These are phyloP conservation scores for Cyphomyrus plagiostoma DNA, from an alignment of 2,113 vertebrate species.

Conservation along the genomic window DNA sequence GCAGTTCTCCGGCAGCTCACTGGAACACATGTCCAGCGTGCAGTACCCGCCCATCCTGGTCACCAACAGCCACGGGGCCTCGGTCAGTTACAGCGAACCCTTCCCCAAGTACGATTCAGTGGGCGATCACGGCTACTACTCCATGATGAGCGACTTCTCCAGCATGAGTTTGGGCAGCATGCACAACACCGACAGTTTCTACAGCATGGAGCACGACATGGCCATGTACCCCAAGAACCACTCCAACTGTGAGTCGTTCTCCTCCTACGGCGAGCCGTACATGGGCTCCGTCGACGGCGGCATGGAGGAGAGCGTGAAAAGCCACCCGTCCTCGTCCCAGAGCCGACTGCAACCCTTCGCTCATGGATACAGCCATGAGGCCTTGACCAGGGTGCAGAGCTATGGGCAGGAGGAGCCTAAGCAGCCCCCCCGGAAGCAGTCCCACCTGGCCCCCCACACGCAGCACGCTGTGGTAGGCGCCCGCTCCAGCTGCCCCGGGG, in stretches of 20 bases:
- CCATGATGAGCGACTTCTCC: slow-evolving; percentile 93
- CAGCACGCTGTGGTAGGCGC: slow-evolving; percentile 78
- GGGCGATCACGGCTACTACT: slow-evolving; percentile 92
- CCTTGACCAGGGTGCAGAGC: slow-evolving; percentile 82
- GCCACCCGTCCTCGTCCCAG: slow-evolving; percentile 70
- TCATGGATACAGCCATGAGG: slow-evolving; percentile 89
- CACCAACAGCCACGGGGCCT: slow-evolving; percentile 91
- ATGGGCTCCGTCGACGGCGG: slow-evolving; percentile 80
- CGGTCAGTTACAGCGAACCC: slow-evolving; percentile 84
- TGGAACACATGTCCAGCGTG: slow-evolving; percentile 89
- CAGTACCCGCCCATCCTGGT: slow-evolving; percentile 96
- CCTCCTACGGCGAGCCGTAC: slow-evolving; percentile 88
- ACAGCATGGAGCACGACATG: slow-evolving; percentile 80
- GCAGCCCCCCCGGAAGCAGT: slow-evolving; percentile 75
- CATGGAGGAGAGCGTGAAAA: slow-evolving; percentile 81
- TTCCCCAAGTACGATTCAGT: slow-evolving; percentile 91
- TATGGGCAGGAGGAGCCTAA: slow-evolving; percentile 87
- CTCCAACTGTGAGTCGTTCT: slow-evolving; percentile 85
- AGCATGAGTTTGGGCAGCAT: slow-evolving; percentile 85
- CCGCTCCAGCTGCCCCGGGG: slow-evolving; percentile 85
- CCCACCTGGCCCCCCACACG: slow-evolving; percentile 78
- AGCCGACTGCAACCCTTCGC: slow-evolving; percentile 80
- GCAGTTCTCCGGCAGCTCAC: slow-evolving; percentile 83
- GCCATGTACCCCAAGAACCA: slow-evolving; percentile 81
- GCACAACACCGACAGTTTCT: slow-evolving; percentile 87